These are phyloP conservation scores for Indicator maculatus DNA, from an alignment of 2,113 vertebrate genomes.

Conservation along the genomic window DNA sequence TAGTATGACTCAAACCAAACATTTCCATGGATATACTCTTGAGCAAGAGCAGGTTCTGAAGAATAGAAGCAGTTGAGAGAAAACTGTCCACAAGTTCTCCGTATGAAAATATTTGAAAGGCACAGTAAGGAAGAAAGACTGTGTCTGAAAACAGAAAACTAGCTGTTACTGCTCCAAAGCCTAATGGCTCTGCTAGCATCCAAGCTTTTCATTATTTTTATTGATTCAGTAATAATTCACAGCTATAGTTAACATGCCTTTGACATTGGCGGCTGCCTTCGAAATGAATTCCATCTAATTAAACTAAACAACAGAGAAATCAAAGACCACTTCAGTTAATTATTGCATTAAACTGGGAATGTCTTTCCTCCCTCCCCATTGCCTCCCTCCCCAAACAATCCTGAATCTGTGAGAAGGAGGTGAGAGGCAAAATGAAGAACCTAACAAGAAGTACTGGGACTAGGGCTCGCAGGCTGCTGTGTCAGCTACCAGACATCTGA, in stretches of 20 bases:
- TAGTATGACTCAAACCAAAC: background rate
- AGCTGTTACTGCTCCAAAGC: slow-evolving; percentile 33
- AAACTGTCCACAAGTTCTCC: background rate
- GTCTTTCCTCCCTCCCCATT: background rate
- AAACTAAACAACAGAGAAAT: slow-evolving; percentile 56
- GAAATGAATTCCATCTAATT: slow-evolving; percentile 63
- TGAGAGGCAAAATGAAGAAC: background rate
- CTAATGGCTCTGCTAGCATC: slow-evolving; percentile 54
- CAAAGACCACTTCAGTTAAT: slow-evolving; percentile 55
- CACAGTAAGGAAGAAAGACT: slow-evolving; percentile 12
- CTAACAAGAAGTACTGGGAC: background rate
- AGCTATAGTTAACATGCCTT: slow-evolving; percentile 55
- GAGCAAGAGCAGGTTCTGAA: background rate
- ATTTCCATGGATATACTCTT: background rate
- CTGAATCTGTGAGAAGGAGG: background rate
- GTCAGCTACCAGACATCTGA: background rate
- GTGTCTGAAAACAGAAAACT: slow-evolving; percentile 50
- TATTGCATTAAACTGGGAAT: background rate
- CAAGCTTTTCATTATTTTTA: slow-evolving; percentile 70
- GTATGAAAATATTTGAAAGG: slow-evolving; percentile 11
- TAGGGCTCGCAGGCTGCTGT: background rate
- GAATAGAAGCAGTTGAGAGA: background rate
- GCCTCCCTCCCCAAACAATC: background rate
- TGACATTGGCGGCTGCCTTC: slow-evolving; percentile 37
- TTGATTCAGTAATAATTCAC: slow-evolving; percentile 68